phyloP scores from a whole-genome alignment of 2,888 invertebrate genomes.

The Mesorhabditis spiculigera region DNA sequence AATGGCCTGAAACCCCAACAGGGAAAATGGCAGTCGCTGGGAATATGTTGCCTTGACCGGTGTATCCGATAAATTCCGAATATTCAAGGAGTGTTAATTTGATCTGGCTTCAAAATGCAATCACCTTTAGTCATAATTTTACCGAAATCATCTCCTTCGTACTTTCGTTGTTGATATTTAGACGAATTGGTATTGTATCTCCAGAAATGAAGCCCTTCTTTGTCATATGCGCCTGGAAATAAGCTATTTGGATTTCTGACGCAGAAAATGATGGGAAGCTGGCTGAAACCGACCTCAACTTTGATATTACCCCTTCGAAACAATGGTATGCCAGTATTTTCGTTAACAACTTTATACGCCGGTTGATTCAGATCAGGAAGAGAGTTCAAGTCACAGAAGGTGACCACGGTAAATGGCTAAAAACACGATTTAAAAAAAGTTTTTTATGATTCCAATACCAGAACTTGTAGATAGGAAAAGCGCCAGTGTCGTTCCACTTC shows the following conservation, averaged over 20 bases:
- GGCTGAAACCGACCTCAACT: not conserved
- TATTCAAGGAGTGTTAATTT: not conserved
- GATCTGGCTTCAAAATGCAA: not conserved
- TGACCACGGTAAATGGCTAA: not conserved
- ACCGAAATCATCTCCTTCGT: not conserved
- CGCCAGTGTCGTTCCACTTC: not conserved
- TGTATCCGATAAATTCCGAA: not conserved
- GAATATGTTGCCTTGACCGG: not conserved
- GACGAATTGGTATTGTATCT: not conserved
- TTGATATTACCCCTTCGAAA: not conserved
- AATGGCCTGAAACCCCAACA: not conserved
- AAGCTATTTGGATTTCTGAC: not conserved
- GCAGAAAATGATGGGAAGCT: too few relatives aligned
- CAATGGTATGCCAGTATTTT: not conserved
- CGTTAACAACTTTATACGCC: not conserved
- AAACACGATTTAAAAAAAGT: not conserved
- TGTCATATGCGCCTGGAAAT: not conserved
- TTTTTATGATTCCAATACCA: not conserved
- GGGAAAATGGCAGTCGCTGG: not conserved
- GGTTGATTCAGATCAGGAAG: not conserved
- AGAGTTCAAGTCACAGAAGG: not conserved
- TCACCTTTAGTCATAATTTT: not conserved
- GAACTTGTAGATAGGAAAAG: not conserved
- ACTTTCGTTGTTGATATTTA: not conserved
- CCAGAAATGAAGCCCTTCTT: slow-evolving; percentile 4